Base-by-base conservation (phyloP, 2,797 vertebrate genomes). In the Loriculus beryllinus region DNA sequence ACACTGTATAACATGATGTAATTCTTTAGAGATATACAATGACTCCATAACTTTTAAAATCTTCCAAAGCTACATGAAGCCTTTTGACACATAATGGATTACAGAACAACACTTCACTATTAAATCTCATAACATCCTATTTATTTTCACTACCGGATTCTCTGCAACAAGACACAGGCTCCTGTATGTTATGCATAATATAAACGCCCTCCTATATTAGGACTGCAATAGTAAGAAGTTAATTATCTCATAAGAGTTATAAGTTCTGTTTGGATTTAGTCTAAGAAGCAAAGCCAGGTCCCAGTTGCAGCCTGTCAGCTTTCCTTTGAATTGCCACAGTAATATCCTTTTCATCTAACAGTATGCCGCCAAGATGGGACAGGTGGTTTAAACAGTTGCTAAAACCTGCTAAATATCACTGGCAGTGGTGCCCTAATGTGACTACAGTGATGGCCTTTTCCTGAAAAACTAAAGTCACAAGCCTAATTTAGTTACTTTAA, bases 251-350 rank as follows among this genome's bases (percentile, higher is more conserved):
- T 0, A 18, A 68, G 39, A 57, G 57, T 52, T 49, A 52, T 72
- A 88, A 33, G 48, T 62, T 68, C 69, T 45, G 31, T 71, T 35
- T 83, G 85, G 48, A 80, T 83, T 92, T 64, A 35, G 22, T 69
- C 70, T 60, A 57, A 92, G 67, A 69, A 31, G 82, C 15, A 82
- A 87, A 95, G 82, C 35, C 72, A 78, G 92, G 82, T 35, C 67
- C n/a, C 48, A 42, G 31, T 70, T 28, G 72, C 83, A 94, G 86
- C 39, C 60, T 84, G 54, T 65, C 83, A 86, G 83, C 23, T 76
- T 79, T 25, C 47, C 68, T 79, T 65, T 88, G 39, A 90, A 81
- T 81, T 88, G 56, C 51, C 64, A 68, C 71, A 60, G 31, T 35
- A 70, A 85, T 63, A 86, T 37, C 48, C 33, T 69, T 89, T 89